Percentiles rank a stretch among this genome's conserved stretches.
These are phyloP conservation scores for Drosophila nigromelanica DNA, from an alignment of 1,140 invertebrate species.

Conservation along the genomic window DNA sequence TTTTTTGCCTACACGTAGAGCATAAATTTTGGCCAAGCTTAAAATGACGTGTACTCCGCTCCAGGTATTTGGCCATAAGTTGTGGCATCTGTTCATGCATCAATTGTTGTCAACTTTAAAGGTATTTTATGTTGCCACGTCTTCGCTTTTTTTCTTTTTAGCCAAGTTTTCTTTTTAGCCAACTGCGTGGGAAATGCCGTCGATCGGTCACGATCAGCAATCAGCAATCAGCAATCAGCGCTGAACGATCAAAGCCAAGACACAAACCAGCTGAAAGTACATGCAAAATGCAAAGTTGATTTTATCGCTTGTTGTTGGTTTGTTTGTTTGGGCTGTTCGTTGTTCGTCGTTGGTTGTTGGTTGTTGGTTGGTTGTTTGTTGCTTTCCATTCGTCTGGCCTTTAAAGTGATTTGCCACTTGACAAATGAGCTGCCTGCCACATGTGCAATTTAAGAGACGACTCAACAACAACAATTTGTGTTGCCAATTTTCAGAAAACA, in stretches of 20 bases:
- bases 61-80: background rate
- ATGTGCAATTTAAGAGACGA: conserved; percentile 76
- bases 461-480: conserved; percentile 49
- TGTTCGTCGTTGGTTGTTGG: conserved; percentile 19
- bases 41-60: conserved; percentile 14
- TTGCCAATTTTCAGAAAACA: conserved; percentile 57
- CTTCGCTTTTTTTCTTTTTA: background rate
- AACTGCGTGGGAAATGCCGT: conserved; percentile 76
- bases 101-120: conserved; percentile 1
- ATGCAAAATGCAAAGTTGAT: conserved; percentile 73
- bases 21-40: conserved; percentile 38
- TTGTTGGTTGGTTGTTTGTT: conserved; percentile 15
- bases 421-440: conserved; percentile 78
- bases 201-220: conserved; percentile 66
- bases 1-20: conserved; percentile 14
- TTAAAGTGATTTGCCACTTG: conserved; percentile 77
- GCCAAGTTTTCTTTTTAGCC: conserved; percentile 22
- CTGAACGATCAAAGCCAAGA: conserved; percentile 30
- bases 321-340: conserved; percentile 13
- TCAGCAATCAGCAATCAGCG: conserved; percentile 30
- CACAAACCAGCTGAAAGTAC: conserved; percentile 40
- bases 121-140: too few relatives aligned
- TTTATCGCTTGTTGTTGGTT: conserved; percentile 56
- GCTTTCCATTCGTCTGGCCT: conserved; percentile 31
- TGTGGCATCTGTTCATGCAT: conserved; percentile 2